Evolutionary conservation across 2,113 vertebrate species (phyloP), one percentile per base, ranked within the genome.

Genomic region (Myotis brandtii): DNA sequence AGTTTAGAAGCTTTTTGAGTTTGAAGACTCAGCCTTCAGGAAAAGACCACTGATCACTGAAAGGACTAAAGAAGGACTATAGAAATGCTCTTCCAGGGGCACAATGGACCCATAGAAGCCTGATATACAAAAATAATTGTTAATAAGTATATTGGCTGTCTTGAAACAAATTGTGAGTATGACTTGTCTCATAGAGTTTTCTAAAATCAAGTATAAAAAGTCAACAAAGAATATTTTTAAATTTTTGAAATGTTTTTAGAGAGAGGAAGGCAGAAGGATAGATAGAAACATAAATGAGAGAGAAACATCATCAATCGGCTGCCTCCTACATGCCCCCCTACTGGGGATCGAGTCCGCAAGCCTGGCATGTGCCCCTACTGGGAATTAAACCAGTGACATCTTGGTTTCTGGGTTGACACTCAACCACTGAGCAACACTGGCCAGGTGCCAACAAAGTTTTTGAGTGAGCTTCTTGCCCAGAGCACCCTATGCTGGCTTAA

Each of bases 161-260:
- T 96, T 70, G 32, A 85, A 96, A 88, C 52, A 69, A 75, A 83
- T 56, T 93, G 25, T 75, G 64, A 27, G 13, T 77, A 69, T 84
- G 21, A 73, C 21, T 85, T 84, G 37, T 62, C 46, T 34, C 30
- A 73, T 14, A 66, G 21, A 69, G 9, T 54, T 48, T n/a, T 69
- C 34, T 75, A 91, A 34, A 94, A 37, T 93, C 52, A 76, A 82
- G 48, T 81, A 90, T 37, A 66, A 94, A 92, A 87, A 91, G 1
- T 9, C 7, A 67, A 32, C 27, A 66, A 50, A 16, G 4, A 25
- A 59, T 59, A 9, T 25, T 25, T 25, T 25, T 10, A 59, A 59
- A 59, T 21, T 56, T 56, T 56, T 9, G 23, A 56, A 56, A 59
- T 25, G 23, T 59, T 59, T 59, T 59, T 59, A 59, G 25, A 59